phyloP scores from a whole-genome alignment of 2,888 invertebrate genomes.

The Trachelus stipa region DNA sequence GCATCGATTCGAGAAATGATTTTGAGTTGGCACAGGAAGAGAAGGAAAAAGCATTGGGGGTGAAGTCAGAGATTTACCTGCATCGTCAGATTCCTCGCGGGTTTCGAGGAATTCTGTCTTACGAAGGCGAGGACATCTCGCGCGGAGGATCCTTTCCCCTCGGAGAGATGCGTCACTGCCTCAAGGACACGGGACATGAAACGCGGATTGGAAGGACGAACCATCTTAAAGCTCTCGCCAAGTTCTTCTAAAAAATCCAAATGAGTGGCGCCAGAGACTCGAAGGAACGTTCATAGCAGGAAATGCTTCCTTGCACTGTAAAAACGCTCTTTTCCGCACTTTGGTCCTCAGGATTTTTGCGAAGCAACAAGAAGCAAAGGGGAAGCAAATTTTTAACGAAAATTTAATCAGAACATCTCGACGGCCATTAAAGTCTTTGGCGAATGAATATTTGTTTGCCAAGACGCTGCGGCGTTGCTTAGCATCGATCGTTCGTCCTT shows the following conservation, averaged over 20 bases:
- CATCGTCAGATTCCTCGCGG: slow-evolving; percentile 45
- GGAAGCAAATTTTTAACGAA: neutral
- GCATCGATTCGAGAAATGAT: neutral
- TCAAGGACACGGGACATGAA: slow-evolving; percentile 51
- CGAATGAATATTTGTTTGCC: neutral
- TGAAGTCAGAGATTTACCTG: slow-evolving; percentile 37
- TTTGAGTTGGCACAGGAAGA: neutral
- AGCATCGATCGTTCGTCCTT: neutral
- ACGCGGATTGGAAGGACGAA: slow-evolving; percentile 46
- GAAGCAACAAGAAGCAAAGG: too few relatives aligned
- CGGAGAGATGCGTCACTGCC: slow-evolving; percentile 43
- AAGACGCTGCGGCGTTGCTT: neutral
- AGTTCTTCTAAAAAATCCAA: too few relatives aligned
- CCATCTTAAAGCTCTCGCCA: slow-evolving; percentile 28
- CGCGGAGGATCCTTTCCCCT: slow-evolving; percentile 46
- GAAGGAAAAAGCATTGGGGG: neutral
- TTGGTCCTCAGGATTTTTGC: too few relatives aligned
- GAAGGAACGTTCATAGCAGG: too few relatives aligned
- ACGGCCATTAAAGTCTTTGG: neutral
- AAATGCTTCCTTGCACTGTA: too few relatives aligned
- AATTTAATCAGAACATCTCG: slow-evolving; percentile 24
- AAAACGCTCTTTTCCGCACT: too few relatives aligned
- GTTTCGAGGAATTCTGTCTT: slow-evolving; percentile 30
- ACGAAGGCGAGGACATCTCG: slow-evolving; percentile 48
- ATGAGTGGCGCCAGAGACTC: too few relatives aligned